Conservation (phyloP, 2,797 vertebrate species). For the Takifugu rubripes region DNA sequence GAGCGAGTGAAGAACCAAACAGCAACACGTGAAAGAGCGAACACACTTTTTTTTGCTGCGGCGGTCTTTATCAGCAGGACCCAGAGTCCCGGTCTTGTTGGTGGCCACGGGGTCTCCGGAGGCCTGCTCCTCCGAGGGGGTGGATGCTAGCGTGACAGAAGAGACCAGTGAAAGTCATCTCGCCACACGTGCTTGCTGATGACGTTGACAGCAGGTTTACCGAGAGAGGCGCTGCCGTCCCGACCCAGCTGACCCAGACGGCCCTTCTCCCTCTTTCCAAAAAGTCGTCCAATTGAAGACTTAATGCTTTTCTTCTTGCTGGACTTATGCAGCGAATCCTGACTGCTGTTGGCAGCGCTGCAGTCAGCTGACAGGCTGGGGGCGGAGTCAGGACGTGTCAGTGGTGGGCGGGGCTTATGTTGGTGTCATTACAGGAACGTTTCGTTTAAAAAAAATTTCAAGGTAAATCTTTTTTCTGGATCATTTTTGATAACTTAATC, state of each 20-base stretch:
- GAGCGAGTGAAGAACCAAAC: too few species aligned
- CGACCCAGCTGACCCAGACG: slow-evolving; percentile 82
- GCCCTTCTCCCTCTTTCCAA: slow-evolving; percentile 90
- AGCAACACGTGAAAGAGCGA: not conserved
- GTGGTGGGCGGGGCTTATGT: not conserved
- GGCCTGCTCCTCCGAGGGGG: slow-evolving; percentile 84
- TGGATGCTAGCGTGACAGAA: slow-evolving; percentile 74
- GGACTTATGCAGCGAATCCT: slow-evolving; percentile 88
- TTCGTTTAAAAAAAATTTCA: too few species aligned
- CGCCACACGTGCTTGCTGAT: not conserved
- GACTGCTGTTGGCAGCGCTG: slow-evolving; percentile 80
- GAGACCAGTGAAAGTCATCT: not conserved
- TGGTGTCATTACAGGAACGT: too few species aligned
- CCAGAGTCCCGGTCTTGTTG: slow-evolving; percentile 81
- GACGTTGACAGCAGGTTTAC: slow-evolving; percentile 60
- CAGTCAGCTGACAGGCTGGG: slow-evolving; percentile 74
- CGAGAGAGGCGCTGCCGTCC: slow-evolving; percentile 80
- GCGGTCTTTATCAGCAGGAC: slow-evolving; percentile 88
- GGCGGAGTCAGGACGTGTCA: too few species aligned
- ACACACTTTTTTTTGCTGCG: slow-evolving; percentile 91
- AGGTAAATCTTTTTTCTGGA: too few species aligned
- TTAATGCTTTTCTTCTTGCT: slow-evolving; percentile 94
- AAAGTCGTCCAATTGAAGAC: slow-evolving; percentile 87
- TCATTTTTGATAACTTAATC: too few species aligned
- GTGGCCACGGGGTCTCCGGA: slow-evolving; percentile 83